Evolutionary conservation across 2,797 vertebrate genomes (phyloP).

Genomic region (Limosa lapponica): DNA sequence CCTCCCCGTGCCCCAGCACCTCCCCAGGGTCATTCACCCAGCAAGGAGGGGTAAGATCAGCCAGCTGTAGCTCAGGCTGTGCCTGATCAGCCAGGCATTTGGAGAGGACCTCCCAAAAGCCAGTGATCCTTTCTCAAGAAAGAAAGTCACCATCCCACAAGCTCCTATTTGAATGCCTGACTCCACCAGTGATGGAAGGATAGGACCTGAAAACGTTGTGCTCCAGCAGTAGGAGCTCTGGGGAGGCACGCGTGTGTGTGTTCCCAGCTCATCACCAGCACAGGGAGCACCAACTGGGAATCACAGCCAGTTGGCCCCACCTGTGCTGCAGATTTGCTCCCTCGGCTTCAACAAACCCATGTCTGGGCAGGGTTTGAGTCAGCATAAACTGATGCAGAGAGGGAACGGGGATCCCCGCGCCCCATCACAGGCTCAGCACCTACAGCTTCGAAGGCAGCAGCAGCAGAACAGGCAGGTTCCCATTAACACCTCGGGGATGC

Average conservation of each 20-base stretch:
- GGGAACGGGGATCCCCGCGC: fast-evolving
- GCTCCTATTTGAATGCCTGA: neutral
- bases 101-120: neutral
- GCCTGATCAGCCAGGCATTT: neutral
- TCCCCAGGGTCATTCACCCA: neutral
- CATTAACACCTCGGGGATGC: fast-evolving
- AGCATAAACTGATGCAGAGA: fast-evolving
- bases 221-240: fast-evolving
- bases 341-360: neutral
- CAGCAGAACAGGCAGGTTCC: neutral
- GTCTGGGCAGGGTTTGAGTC: neutral
- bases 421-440: neutral
- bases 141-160: neutral
- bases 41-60: neutral
- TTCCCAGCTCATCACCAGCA: neutral
- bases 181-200: neutral
- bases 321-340: neutral
- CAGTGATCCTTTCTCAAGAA: neutral
- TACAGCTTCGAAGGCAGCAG: neutral
- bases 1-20: neutral
- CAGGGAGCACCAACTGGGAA: neutral
- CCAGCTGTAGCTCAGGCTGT: neutral
- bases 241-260: fast-evolving
- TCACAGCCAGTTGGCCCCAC: neutral
- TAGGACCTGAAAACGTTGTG: neutral